Base-by-base conservation (phyloP, 2,888 invertebrate genomes). In the Bembecia ichneumoniformis region DNA sequence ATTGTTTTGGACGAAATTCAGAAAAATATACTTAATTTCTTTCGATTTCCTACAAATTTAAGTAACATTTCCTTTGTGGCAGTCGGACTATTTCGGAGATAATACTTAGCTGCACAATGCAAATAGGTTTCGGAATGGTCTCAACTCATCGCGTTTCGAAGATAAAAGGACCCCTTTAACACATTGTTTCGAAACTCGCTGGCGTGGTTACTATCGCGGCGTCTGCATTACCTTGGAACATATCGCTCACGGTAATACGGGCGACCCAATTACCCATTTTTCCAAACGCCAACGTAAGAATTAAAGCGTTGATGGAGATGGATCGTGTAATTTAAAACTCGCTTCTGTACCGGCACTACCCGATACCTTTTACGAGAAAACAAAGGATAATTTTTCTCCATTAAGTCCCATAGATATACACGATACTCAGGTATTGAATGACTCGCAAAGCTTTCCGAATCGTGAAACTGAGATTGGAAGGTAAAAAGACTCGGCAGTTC, bases 321-420 rank as follows among this genome's bases (percentile, higher is more conserved):
- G 75, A 77, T 77, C 71, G 75, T 67, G 78, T 75, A 77, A 82
- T 81, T 79, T 74, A 68, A 77, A 78, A 74, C 74, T 63, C 64
- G 50, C 70, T 80, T 80, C 77, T 75, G 77, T 72, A 64, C 54
- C 66, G 66, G 66, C 74, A 72, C 74, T 72, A 70, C 66, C 66
- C 59, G 57, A 58, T 59, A 57, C 63, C 58, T 64, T 66, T 70
- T 68, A 66, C 59, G 55, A 63, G 57, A 54, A 47, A 40, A 40
- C 40, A 40, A 40, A 40, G 40, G 40, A 40, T 40, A 14, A 40
- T 40, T 40, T 40, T 40, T 40, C 40, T 40, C 40, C 40, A 40
- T 40, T 40, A 13, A n/a, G 40, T 40, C 14, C 14, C 40, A 40
- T 40, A 13, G 40, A 40, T 40, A n/a, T 40, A 40, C 40, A 40